Percentiles rank a stretch among this genome's conserved stretches.
phyloP scores from a whole-genome alignment of 2,888 invertebrate genomes.

The Diarsia rubi region DNA sequence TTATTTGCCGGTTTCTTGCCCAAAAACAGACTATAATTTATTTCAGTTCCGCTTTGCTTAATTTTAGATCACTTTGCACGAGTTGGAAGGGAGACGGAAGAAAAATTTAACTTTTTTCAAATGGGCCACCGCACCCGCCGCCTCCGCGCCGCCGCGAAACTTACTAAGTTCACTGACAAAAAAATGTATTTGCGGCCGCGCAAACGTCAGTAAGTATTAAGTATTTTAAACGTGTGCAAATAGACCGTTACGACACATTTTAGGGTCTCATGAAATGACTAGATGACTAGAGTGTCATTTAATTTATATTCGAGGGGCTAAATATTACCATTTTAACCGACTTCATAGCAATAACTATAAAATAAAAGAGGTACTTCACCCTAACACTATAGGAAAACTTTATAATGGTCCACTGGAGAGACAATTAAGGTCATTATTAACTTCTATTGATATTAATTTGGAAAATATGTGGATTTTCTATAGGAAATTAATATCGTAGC shows the following conservation, averaged over 20 bases:
- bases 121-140: too few species aligned
- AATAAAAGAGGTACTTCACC: conserved; percentile 21
- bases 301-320: not conserved
- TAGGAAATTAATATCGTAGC: not conserved
- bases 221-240: too few species aligned
- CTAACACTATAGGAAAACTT: conserved; percentile 6
- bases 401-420: conserved; percentile 22
- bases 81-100: not conserved
- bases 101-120: not conserved
- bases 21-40: conserved; percentile 33
- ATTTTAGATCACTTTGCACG: conserved; percentile 23
- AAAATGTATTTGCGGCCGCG: not conserved
- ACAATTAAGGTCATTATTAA: not conserved
- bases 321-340: conserved; percentile 19
- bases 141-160: not conserved
- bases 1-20: conserved; percentile 5
- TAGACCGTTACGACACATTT: not conserved
- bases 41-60: conserved; percentile 35
- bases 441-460: not conserved
- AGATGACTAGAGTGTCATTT: conserved; percentile 1
- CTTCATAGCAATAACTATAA: conserved; percentile 25
- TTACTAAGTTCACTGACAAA: not conserved
- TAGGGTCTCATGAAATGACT: not conserved
- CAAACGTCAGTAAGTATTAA: too few species aligned
- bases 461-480: not conserved